phyloP scores from a whole-genome alignment of 2,113 vertebrate species.

The Apus apus region DNA sequence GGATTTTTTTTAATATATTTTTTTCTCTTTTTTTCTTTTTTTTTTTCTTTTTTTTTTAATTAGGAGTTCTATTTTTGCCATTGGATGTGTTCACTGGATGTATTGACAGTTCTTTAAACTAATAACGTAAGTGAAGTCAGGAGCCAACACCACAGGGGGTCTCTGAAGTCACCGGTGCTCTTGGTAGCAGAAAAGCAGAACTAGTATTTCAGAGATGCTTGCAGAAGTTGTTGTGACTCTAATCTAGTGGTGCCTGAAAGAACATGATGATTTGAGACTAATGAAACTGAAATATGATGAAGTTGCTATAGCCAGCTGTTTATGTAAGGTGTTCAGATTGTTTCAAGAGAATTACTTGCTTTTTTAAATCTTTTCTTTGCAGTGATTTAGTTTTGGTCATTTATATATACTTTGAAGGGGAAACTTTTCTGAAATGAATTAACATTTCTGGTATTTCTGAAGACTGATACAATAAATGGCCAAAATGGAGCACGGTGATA shows the following conservation, averaged over 20 bases:
- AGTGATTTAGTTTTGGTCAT: neutral
- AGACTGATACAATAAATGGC: neutral
- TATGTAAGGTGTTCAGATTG: rapidly evolving
- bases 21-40: neutral
- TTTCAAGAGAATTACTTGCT: neutral
- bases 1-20: neutral
- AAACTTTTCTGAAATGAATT: neutral
- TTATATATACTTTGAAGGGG: neutral
- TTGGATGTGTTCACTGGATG: neutral
- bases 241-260: neutral
- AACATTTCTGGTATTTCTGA: neutral
- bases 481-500: neutral
- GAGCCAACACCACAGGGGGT: neutral
- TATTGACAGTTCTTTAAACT: neutral
- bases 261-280: neutral
- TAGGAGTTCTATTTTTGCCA: neutral
- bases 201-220: neutral
- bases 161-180: neutral
- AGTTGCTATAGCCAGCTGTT: neutral
- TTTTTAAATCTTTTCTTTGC: neutral
- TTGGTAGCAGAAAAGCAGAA: neutral
- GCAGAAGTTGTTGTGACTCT: neutral
- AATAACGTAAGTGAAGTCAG: neutral
- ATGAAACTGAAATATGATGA: neutral
- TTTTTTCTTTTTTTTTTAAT: no score